Evolutionary conservation across 2,113 vertebrate genomes (phyloP).

Genomic region (Odontesthes bonariensis): DNA sequence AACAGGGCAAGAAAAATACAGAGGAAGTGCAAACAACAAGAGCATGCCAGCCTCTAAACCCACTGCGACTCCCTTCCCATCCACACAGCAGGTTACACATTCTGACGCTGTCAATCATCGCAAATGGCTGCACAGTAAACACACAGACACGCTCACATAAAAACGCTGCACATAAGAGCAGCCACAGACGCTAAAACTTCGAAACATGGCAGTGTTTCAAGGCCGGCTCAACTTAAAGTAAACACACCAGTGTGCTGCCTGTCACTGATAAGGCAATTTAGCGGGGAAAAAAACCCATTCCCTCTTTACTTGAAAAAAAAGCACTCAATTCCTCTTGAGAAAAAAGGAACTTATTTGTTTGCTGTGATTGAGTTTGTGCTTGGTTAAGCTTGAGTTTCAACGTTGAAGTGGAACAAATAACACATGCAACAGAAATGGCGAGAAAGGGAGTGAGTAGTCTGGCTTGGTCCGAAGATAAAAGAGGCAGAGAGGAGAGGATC

Average conservation of each 20-base stretch:
- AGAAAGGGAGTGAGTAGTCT: conserved; percentile 10
- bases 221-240: conserved; percentile 64
- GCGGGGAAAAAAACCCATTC: conserved; percentile 34
- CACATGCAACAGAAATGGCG: conserved; percentile 36
- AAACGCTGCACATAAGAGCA: conserved; percentile 44
- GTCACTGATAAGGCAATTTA: conserved; percentile 72
- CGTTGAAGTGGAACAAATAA: conserved; percentile 66
- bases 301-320: conserved; percentile 38
- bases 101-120: conserved; percentile 54
- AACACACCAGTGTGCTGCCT: conserved; percentile 67
- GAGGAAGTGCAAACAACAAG: conserved; percentile 24
- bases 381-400: conserved; percentile 64
- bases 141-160: not conserved
- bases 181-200: conserved; percentile 32
- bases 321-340: conserved; percentile 48
- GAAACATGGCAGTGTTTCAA: conserved; percentile 61
- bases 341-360: conserved; percentile 63
- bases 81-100: conserved; percentile 30
- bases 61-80: conserved; percentile 15
- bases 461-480: conserved; percentile 26
- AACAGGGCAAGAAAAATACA: not conserved
- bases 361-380: conserved; percentile 78
- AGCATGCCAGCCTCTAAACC: conserved; percentile 52
- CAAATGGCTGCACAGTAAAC: conserved; percentile 11
- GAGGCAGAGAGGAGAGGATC: conserved; percentile 30